Percentiles rank a stretch among this genome's conserved stretches.
These are phyloP conservation scores for Melanerpes formicivorus DNA, from an alignment of 2,113 vertebrate genomes.

Conservation along the genomic window DNA sequence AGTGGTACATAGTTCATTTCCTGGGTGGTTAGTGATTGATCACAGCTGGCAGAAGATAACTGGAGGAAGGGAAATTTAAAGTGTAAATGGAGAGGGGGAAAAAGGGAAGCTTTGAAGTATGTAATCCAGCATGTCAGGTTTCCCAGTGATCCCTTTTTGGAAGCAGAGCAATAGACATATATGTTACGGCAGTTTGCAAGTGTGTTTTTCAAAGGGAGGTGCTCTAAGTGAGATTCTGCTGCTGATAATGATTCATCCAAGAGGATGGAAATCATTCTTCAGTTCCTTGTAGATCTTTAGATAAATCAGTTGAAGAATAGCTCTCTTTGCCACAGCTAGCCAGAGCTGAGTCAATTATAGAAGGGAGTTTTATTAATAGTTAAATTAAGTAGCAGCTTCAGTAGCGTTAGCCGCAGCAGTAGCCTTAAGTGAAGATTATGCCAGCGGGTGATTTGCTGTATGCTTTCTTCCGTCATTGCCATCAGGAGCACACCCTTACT, in stretches of 20 bases:
- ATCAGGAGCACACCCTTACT: neutral
- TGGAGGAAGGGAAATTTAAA: neutral
- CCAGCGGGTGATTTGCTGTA: neutral
- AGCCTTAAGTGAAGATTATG: neutral
- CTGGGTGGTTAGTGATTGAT: neutral
- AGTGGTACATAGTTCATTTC: neutral
- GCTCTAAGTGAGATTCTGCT: neutral
- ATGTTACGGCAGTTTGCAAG: neutral
- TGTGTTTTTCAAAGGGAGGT: neutral
- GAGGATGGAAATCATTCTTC: neutral
- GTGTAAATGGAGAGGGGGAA: neutral
- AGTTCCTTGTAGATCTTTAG: neutral
- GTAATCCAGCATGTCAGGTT: neutral
- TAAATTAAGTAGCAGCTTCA: slow-evolving; percentile 11
- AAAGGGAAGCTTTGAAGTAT: neutral
- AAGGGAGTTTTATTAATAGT: slow-evolving; percentile 25
- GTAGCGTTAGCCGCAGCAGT: accelerated
- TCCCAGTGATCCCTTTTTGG: neutral
- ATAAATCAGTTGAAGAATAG: neutral
- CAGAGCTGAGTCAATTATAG: neutral
- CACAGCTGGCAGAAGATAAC: neutral
- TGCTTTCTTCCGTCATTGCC: neutral
- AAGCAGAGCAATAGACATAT: neutral
- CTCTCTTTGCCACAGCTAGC: neutral
- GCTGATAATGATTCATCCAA: neutral